phyloP scores from a whole-genome alignment of 2,888 invertebrate species.

The Drosophila silvestris region DNA sequence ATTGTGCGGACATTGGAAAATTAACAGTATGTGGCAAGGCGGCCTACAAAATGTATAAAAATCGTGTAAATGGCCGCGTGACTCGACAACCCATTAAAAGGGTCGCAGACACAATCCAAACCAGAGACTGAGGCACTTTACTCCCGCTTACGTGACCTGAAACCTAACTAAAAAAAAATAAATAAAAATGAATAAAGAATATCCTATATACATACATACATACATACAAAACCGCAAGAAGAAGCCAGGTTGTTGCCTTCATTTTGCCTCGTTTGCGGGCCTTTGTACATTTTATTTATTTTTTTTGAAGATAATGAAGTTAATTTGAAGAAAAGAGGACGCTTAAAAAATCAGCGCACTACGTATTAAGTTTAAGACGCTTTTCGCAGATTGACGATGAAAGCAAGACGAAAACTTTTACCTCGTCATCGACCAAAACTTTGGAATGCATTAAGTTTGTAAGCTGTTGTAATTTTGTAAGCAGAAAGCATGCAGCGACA shows the following conservation, averaged over 20 bases:
- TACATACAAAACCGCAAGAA: slow-evolving; percentile 48
- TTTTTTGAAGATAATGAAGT: slow-evolving; percentile 65
- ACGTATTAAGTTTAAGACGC: slow-evolving; percentile 56
- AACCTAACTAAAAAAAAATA: slow-evolving; percentile 42
- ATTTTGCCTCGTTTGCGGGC: slow-evolving; percentile 2
- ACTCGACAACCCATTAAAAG: slow-evolving; percentile 72
- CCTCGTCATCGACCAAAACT: slow-evolving; percentile 48
- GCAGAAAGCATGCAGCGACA: slow-evolving; percentile 35
- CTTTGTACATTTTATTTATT: slow-evolving; percentile 52
- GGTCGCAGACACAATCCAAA: slow-evolving; percentile 60
- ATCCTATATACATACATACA: neutral
- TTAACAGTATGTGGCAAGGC: slow-evolving; percentile 57
- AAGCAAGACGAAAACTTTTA: slow-evolving; percentile 46
- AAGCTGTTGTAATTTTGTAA: slow-evolving; percentile 58
- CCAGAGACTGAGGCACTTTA: slow-evolving; percentile 53
- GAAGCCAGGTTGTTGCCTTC: slow-evolving; percentile 5
- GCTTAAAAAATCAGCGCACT: slow-evolving; percentile 53
- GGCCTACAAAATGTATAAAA: slow-evolving; percentile 52
- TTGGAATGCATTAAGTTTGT: slow-evolving; percentile 73
- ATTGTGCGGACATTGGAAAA: slow-evolving; percentile 47
- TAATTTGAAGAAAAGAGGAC: slow-evolving; percentile 58
- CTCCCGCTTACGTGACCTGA: slow-evolving; percentile 69
- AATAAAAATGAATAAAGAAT: neutral
- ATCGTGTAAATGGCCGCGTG: slow-evolving; percentile 69
- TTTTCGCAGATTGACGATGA: slow-evolving; percentile 60